Evolutionary conservation across 2,113 vertebrate genomes (phyloP), one percentile per base, ranked within the genome.

Genomic region (Epinephelus fuscoguttatus): DNA sequence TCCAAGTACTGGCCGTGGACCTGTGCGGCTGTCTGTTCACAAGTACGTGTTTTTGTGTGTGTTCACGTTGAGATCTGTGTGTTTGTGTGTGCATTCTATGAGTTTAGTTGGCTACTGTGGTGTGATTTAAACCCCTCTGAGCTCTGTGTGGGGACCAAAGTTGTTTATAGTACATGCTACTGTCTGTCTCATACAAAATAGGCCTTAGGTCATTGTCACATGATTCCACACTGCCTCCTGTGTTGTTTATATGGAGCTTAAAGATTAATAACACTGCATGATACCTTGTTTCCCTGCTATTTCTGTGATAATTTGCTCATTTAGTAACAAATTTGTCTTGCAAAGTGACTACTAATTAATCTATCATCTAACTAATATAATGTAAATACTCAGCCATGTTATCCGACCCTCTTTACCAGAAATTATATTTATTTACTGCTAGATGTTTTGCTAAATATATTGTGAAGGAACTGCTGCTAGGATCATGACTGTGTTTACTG

Each of bases 111-210:
- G 40, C 69, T 73, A 19, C 37, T 68, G 47, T 12, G 8, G 71
- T 71, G 13, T 66, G 50, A 81, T 71, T 80, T 71, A 73, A 80
- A 61, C 40, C 66, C 76, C 53, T 57, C 25, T 42, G 53, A 77
- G 37, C 40, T 64, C 50, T 69, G 42, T 61, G 30, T 47, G 13
- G 57, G 18, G 63, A 53, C 40, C 3, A 11, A 2, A 19, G 18
- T 50, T 68, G 61, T 84, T 78, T 53, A 59, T 69, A 70, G 33
- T 40, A 18, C 25, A 55, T 45, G 18, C 63, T 33, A 17, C 6
- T 30, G n/a, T 49, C 60, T 67, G 60, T 50, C 42, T 49, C 49
- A 42, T 18, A 33, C 27, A 33, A 47, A 63, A 23, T 1, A 33
- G 52, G 33, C 60, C 4, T 53, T 56, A 33, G 27, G 47, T 72